Conservation (phyloP, 2,888 invertebrate species). For the Molanna angustata region DNA sequence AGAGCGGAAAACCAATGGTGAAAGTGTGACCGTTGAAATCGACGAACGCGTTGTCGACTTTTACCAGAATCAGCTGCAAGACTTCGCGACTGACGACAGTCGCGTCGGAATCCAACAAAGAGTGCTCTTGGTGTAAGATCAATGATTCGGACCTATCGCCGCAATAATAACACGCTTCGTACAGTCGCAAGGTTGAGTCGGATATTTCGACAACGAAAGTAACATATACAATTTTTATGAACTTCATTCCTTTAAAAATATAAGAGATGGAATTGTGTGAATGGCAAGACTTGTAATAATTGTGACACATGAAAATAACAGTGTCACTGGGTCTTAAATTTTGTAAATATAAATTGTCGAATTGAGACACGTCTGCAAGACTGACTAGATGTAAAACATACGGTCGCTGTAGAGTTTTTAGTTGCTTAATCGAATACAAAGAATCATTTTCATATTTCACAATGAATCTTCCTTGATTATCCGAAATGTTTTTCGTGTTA, state of each 20-base stretch:
- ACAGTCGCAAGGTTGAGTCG: background rate
- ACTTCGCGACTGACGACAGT: background rate
- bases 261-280: too few relatives aligned
- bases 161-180: slow-evolving; percentile 13
- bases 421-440: too few relatives aligned
- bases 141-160: too few relatives aligned
- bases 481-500: background rate
- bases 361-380: background rate
- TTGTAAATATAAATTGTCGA: background rate
- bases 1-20: background rate
- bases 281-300: too few relatives aligned
- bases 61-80: background rate
- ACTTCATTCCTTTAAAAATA: background rate
- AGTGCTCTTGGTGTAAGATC: too few relatives aligned
- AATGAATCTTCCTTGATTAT: background rate
- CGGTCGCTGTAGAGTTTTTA: too few relatives aligned
- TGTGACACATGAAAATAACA: slow-evolving; percentile 7
- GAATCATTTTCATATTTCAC: too few relatives aligned
- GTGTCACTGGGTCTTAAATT: background rate
- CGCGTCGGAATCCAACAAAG: too few relatives aligned
- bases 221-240: background rate
- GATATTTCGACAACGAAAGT: slow-evolving; percentile 7
- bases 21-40: slow-evolving; percentile 5
- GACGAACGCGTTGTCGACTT: background rate
- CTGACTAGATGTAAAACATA: slow-evolving; percentile 4